Conservation (phyloP, 2,888 invertebrate species). For the Epinotia demarniana region DNA sequence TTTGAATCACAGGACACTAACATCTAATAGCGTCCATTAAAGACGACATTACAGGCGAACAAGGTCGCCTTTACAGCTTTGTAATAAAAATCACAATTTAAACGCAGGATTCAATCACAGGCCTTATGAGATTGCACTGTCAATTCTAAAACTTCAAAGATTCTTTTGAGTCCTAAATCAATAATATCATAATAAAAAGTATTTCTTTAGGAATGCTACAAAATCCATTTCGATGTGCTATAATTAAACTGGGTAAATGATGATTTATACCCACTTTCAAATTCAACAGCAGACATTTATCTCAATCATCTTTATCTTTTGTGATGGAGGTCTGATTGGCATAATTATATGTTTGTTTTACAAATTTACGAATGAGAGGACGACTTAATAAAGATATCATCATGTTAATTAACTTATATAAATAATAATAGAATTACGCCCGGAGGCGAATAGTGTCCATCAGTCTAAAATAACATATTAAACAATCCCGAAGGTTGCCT, state of each 20-base stretch:
- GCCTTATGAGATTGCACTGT: not conserved
- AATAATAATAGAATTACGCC: too few species aligned
- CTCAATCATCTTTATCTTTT: slow-evolving; percentile 13
- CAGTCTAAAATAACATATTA: too few species aligned
- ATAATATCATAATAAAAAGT: not conserved
- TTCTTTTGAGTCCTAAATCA: not conserved
- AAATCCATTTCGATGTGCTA: not conserved
- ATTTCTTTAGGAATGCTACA: not conserved
- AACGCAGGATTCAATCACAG: not conserved
- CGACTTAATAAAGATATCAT: not conserved
- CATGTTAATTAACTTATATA: not conserved
- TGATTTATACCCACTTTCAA: slow-evolving; percentile 14
- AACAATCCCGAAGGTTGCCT: not conserved
- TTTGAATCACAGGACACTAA: slow-evolving; percentile 14
- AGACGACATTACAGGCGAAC: slow-evolving; percentile 5
- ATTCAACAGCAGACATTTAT: slow-evolving; percentile 5
- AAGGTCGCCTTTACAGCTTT: slow-evolving; percentile 13
- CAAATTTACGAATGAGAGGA: not conserved
- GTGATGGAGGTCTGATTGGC: slow-evolving; percentile 13
- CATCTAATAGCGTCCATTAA: slow-evolving; percentile 4
- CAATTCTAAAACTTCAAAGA: not conserved
- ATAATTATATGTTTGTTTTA: slow-evolving; percentile 14
- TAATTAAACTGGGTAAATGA: slow-evolving; percentile 5
- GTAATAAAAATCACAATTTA: slow-evolving; percentile 16
- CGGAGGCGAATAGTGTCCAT: too few species aligned